Evolutionary conservation across 2,797 vertebrate genomes (phyloP), one percentile per base, ranked within the genome.

Genomic region (Gallirallus australis): DNA sequence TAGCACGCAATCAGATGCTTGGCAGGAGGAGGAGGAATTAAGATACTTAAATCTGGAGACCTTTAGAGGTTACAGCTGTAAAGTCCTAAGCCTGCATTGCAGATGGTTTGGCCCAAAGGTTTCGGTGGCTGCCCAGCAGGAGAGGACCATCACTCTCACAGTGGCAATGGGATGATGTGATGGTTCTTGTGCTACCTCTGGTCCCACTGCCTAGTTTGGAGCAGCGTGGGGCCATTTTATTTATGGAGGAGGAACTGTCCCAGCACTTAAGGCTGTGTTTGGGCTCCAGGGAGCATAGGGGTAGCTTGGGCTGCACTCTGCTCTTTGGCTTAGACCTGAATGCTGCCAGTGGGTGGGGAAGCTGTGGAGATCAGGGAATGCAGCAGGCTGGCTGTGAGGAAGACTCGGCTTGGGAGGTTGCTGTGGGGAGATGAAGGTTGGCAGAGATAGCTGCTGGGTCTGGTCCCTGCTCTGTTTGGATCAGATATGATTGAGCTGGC

Each of bases 41-140:
- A 92, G 93, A 80, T 85, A 70, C 73, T 94, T 94, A 93, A 66
- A 90, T 89, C 80, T 82, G 73, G 86, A 92, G 85, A 95, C 90
- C 77, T 95, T 94, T 47, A 84, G 93, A 97, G 89, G 91, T 95
- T 94, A 94, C 45, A 85, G 75, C 48, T 0, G 0, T 60, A 45
- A 73, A 7, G 40, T 73, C 81, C 75, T 80, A 63, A 89, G 89
- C 65, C 91, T 93, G 93, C 95, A 94, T 21, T 96, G 94, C 93
- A 94, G 96, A 84, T 90, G 47, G 86, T 21, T 92, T 89, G 75
- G 73, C 71, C 81, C 66, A 45, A 82, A 82, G 25, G 19, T 84
- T 88, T 66, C 71, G 57, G 4, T 80, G 52, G 37, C 53, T 71
- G 48, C 64, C 40, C 16, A 61, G 82, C 37, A 69, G 53, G 35